Base-by-base conservation (phyloP, 2,113 vertebrate species). In the Taxidea taxus region DNA sequence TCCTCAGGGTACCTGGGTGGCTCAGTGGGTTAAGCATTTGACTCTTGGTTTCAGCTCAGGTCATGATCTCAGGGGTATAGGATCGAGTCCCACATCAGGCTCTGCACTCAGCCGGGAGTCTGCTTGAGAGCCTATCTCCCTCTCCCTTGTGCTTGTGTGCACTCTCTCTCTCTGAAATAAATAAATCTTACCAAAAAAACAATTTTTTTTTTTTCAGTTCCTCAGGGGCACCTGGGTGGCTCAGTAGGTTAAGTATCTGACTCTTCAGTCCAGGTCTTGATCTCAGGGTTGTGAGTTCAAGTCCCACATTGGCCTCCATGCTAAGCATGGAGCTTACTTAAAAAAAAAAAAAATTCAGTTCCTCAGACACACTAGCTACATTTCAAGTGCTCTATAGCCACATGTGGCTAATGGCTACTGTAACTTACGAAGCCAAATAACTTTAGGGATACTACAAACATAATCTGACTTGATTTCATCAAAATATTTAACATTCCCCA, bases 391-490 rank as follows among this genome's bases (percentile, higher is more conserved):
- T 37, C 66, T 5, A 2, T 15, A 37, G 44, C 25, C 49, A 39
- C 6, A 3, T 37, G 12, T 89, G 29, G 18, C n/a, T 75, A 64
- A 68, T 56, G 58, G 56, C 13, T 27, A 89, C n/a, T 14, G 3
- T 44, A 68, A 87, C 4, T 90, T 84, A 88, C 29, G 25, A 92
- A 80, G 10, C 66, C 49, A 49, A 91, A 44, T 56, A 97, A 89
- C 34, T 82, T 88, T 6, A 83, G 42, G 47, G 80, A 27, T 31
- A 42, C 29, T 81, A 49, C 14, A 72, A 88, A 82, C 56, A 75
- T 31, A 88, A 8, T 39, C 44, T 44, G 13, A 15, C 31, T 96
- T 94, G 90, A 90, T 90, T 92, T 97, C n/a, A 85, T 66, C 74
- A 95, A 97, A 94, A 68, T 75, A 84, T 27, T 34, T 64, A 74